phyloP scores from a whole-genome alignment of 2,113 vertebrate genomes.

The Thymallus thymallus region DNA sequence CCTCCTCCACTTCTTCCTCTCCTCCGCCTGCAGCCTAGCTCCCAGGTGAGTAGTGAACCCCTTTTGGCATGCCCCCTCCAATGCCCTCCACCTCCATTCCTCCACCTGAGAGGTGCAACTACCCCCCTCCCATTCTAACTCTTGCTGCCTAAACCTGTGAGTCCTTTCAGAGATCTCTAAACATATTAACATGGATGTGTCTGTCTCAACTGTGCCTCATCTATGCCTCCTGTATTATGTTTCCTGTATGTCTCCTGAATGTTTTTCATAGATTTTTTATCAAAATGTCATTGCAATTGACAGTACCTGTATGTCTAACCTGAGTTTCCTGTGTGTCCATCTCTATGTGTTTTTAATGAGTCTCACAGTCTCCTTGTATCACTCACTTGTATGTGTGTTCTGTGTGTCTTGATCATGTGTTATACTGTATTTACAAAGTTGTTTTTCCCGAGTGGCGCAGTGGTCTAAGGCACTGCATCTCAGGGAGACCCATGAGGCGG shows the following conservation, averaged over 20 bases:
- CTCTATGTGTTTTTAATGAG: neutral
- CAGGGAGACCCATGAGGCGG: no score
- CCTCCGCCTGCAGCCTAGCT: constrained; percentile 86
- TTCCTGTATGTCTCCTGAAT: neutral
- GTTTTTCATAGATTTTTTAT: neutral
- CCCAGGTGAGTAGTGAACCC: constrained; percentile 77
- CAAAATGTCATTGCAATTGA: neutral
- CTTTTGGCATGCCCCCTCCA: constrained; percentile 5
- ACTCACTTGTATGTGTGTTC: neutral
- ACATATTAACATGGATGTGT: neutral
- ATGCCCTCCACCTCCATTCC: neutral
- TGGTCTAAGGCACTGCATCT: no score
- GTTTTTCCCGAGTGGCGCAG: no score
- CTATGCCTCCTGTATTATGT: neutral
- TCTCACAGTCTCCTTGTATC: neutral
- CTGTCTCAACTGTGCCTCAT: neutral
- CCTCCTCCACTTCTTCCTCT: constrained; percentile 59
- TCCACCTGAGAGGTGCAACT: constrained; percentile 6
- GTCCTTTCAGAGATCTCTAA: neutral
- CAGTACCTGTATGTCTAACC: neutral
- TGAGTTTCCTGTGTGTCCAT: neutral
- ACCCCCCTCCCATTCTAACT: constrained; percentile 6
- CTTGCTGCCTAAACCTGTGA: constrained; percentile 5
- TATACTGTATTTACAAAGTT: neutral
- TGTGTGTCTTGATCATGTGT: neutral